These are phyloP conservation scores for Coreius guichenoti DNA, from an alignment of 2,797 vertebrate genomes.

Conservation along the genomic window DNA sequence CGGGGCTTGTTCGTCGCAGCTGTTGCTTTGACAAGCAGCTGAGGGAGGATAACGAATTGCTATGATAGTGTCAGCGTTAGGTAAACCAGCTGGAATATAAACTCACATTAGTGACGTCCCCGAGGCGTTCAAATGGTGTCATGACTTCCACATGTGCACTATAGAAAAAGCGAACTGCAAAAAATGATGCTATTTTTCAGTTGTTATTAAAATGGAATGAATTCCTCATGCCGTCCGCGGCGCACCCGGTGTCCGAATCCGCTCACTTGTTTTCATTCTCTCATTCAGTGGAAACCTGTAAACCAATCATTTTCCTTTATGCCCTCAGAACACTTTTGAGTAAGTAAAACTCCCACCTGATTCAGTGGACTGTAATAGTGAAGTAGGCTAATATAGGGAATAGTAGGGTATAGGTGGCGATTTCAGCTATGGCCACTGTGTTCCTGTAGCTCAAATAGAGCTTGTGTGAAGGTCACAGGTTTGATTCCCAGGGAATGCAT, in stretches of 20 bases:
- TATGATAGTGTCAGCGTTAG: slow-evolving; percentile 27
- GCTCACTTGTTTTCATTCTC: not conserved
- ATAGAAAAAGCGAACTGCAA: not conserved
- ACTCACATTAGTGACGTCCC: slow-evolving; percentile 21
- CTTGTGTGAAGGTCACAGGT: not conserved
- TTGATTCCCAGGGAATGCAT: not conserved
- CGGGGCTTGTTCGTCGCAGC: not conserved
- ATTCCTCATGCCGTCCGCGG: too few relatives aligned
- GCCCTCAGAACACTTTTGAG: too few relatives aligned
- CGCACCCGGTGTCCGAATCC: not conserved
- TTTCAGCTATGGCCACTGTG: not conserved
- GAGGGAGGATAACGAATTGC: slow-evolving; percentile 20
- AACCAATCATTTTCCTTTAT: too few relatives aligned
- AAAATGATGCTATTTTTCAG: not conserved
- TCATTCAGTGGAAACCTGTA: not conserved
- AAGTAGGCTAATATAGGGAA: not conserved
- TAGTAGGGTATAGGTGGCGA: not conserved
- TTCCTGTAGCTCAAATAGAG: not conserved
- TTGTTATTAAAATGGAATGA: not conserved
- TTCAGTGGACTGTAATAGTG: not conserved
- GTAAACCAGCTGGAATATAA: slow-evolving; percentile 42
- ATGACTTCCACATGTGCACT: slow-evolving; percentile 20
- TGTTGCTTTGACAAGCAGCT: slow-evolving; percentile 46
- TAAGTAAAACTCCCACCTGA: too few relatives aligned
- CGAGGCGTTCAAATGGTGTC: slow-evolving; percentile 1